These are phyloP conservation scores for Mesochorus sp. DNA, from an alignment of 2,888 invertebrate species.

Conservation along the genomic window DNA sequence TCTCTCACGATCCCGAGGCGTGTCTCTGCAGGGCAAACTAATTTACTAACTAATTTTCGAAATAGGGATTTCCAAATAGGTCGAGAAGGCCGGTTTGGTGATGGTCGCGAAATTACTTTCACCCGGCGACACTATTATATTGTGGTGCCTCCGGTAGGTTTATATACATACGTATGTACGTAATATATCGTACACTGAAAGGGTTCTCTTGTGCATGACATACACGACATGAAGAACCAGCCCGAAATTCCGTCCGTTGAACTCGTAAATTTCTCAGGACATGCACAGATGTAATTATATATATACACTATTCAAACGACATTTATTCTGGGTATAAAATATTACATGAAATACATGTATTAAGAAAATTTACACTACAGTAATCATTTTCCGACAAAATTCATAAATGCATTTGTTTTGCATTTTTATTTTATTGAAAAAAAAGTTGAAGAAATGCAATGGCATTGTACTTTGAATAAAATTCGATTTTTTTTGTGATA, in stretches of 20 bases:
- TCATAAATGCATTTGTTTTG: too few species aligned
- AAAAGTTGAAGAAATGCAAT: too few species aligned
- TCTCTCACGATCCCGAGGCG: constrained; percentile 36
- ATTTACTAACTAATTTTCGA: constrained; percentile 74
- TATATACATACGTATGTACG: constrained; percentile 16
- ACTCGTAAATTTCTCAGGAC: constrained; percentile 28
- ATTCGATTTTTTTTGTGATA: too few species aligned
- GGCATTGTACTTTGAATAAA: too few species aligned
- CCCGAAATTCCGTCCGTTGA: background rate
- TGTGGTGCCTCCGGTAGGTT: background rate
- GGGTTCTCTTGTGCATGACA: background rate
- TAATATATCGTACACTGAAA: constrained; percentile 12
- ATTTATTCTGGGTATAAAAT: background rate
- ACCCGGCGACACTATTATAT: constrained; percentile 47
- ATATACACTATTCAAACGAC: background rate
- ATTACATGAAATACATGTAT: background rate
- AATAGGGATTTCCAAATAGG: constrained; percentile 68
- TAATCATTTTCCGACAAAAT: too few species aligned
- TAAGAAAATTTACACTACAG: background rate
- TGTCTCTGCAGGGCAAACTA: constrained; percentile 66
- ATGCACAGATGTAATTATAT: background rate
- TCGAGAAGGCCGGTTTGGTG: constrained; percentile 46
- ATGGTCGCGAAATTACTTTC: constrained; percentile 66
- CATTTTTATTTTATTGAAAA: too few species aligned
- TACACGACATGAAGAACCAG: background rate